Base-by-base conservation (phyloP, 2,888 invertebrate genomes). In the Smittia aterrima region DNA sequence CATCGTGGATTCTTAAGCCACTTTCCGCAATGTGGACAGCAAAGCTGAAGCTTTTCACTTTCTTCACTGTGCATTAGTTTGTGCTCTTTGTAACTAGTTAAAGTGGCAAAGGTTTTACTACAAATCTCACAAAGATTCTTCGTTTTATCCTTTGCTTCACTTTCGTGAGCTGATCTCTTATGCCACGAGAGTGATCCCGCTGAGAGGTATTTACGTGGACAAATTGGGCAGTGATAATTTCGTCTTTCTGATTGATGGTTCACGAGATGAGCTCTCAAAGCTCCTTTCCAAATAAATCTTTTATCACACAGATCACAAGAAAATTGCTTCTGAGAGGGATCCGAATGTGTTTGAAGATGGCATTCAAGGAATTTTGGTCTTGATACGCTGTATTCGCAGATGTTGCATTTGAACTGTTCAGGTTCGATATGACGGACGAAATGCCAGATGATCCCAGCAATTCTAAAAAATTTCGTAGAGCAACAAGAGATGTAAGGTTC, bases 1-100 rank as follows among this genome's bases (percentile, higher is more conserved):
- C 76, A 76, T n/a, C 76, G 62, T 7, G 73, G 47, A 75, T 76
- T 76, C 75, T 76, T 76, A 32, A 76, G 13, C 76, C 76, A 76
- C 75, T 75, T 75, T 1, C 75, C 75, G 66, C 76, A 76, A 32
- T 75, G 64, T 0, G 9, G n/a, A 25, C 76, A 76, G 41, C 76
- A 68, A 7, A 76, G 22, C 67, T 76, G 76, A 24, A 64, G 54
- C 25, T 76, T 76, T 54, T 76, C 76, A 20, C 76, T 67, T 1
- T 76, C 76, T 22, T 76, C 71, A 32, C 75, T 75, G 9, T 70
- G 70, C 0, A 66, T 67, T 11, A 66, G 18, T 66, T 76, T 62
- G 66, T 76, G 76, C 41, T 76, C 76, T 27, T 74, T 68, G 9
- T 75, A 71, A 0, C 74, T 70, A 1, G 76, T 76, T 4, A 76